These are phyloP conservation scores for Styela plicata DNA, from an alignment of 23 tunicate species.

Conservation along the genomic window DNA sequence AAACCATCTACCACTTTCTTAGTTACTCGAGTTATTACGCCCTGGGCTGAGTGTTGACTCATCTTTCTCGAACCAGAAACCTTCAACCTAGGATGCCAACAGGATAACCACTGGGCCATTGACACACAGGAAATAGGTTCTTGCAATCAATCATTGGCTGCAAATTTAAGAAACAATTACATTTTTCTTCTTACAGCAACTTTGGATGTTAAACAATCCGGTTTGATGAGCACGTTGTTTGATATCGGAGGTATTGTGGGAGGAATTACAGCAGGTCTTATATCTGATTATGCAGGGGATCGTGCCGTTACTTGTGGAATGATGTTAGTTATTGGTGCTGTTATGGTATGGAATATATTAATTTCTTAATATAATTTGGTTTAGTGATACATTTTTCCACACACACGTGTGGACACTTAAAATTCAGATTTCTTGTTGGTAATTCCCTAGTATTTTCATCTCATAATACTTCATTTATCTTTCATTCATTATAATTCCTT, in stretches of 20 bases:
- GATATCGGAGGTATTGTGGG: constrained; percentile 94
- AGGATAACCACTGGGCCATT: no score
- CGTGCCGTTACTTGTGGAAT: constrained; percentile 72
- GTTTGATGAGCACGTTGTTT: constrained; percentile 77
- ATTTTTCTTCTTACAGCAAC: constrained; percentile 35
- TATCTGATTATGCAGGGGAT: constrained; percentile 54
- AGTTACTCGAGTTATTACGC: no score
- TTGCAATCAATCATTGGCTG: neutral
- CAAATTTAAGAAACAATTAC: neutral
- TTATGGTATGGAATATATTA: constrained; percentile 54
- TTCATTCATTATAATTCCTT: neutral
- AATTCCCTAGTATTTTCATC: no score
- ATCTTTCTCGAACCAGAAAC: no score
- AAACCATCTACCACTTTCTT: no score
- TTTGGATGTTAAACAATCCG: constrained; percentile 38
- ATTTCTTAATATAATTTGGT: no score
- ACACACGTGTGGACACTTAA: no score
- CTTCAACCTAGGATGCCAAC: no score
- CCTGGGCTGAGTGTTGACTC: no score
- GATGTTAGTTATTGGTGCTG: constrained; percentile 81
- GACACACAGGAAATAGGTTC: no score
- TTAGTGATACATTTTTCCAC: neutral
- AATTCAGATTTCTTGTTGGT: no score
- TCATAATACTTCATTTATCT: no score
- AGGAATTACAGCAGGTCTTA: constrained; percentile 79